Evolutionary conservation across 2,113 vertebrate species (phyloP).

Genomic region (Corydoras sp.): DNA sequence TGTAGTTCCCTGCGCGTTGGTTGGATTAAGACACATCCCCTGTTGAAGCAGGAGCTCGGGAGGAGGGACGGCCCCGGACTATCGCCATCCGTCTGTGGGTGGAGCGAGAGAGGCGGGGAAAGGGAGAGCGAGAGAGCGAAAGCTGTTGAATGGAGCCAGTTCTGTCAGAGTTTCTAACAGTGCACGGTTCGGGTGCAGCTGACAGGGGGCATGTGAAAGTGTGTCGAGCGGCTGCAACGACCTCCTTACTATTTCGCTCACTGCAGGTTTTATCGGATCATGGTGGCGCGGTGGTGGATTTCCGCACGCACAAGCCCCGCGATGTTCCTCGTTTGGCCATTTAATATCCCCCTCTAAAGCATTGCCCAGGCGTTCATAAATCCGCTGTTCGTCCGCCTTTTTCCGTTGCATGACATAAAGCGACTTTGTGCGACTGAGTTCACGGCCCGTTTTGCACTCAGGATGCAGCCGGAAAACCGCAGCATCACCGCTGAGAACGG

Average conservation of each 20-base stretch:
- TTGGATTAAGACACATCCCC: too few species aligned
- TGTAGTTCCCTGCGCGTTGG: too few species aligned
- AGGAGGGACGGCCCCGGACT: too few species aligned
- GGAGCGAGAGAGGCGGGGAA: conserved; percentile 24
- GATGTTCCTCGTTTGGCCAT: neutral
- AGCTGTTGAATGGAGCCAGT: conserved; percentile 49
- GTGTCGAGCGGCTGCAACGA: neutral
- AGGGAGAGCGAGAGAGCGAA: conserved; percentile 48
- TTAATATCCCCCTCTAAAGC: neutral
- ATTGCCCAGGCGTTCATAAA: neutral
- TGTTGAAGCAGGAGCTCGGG: too few species aligned
- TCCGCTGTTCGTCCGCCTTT: neutral
- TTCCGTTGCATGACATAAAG: neutral
- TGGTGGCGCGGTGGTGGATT: conserved; percentile 6
- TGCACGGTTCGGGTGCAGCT: neutral
- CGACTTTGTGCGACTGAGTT: neutral
- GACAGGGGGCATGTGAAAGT: neutral
- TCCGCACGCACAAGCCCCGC: neutral
- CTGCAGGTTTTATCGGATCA: conserved; percentile 8
- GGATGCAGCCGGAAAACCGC: conserved; percentile 48
- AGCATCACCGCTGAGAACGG: conserved; percentile 39
- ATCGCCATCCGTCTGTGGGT: neutral
- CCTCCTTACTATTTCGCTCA: neutral
- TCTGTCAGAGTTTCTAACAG: conserved; percentile 29
- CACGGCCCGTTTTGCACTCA: neutral